Evolutionary conservation across 1,140 invertebrate species (phyloP).

Genomic region (Hyles vespertilio): DNA sequence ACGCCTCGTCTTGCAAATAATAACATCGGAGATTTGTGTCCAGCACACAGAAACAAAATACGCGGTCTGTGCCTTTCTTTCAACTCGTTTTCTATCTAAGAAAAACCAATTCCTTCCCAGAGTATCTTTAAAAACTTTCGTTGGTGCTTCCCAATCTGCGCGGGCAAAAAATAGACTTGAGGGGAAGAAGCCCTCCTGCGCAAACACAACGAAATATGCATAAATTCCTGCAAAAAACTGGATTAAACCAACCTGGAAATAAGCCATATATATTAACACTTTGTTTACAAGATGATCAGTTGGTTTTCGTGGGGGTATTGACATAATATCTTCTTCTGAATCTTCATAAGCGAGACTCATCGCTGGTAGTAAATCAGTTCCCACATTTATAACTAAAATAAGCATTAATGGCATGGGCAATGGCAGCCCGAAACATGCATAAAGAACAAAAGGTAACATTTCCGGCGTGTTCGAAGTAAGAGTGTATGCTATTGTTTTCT

Average conservation of each 20-base stretch:
- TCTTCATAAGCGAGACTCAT: conserved; percentile 93
- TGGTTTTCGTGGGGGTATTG: conserved; percentile 85
- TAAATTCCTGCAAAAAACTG: conserved; percentile 92
- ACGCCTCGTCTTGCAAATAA: conserved; percentile 88
- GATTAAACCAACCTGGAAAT: conserved; percentile 92
- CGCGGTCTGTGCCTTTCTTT: conserved; percentile 87
- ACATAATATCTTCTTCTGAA: conserved; percentile 93
- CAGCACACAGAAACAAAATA: conserved; percentile 89
- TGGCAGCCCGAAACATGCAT: conserved; percentile 90
- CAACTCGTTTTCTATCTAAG: conserved; percentile 81
- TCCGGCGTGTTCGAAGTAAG: conserved; percentile 96
- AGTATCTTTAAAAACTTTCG: conserved; percentile 85
- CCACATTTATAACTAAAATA: conserved; percentile 92
- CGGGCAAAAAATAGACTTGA: conserved; percentile 78
- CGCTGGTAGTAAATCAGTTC: conserved; percentile 89
- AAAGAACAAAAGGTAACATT: conserved; percentile 92
- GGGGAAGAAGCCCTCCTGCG: conserved; percentile 89
- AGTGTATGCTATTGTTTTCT: conserved; percentile 97
- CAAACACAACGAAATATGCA: conserved; percentile 90
- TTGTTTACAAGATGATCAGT: conserved; percentile 89
- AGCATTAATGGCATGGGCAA: conserved; percentile 90
- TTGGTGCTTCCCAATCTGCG: conserved; percentile 82
- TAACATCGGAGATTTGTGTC: conserved; percentile 87
- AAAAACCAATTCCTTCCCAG: conserved; percentile 87
- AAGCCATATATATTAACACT: conserved; percentile 84